phyloP scores from a whole-genome alignment of 2,888 invertebrate species.

The Mythimna albipuncta region DNA sequence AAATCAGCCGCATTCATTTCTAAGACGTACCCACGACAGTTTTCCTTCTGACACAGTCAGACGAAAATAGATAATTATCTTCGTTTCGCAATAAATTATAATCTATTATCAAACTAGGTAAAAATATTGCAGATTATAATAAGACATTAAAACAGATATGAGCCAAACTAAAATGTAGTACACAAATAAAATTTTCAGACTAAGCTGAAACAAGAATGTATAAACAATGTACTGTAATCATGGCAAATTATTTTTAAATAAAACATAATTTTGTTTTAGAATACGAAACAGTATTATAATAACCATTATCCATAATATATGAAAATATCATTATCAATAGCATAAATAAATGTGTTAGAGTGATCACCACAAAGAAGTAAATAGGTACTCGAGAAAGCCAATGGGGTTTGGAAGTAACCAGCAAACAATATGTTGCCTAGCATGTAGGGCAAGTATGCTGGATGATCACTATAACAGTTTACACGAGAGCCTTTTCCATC shows the following conservation, averaged over 20 bases:
- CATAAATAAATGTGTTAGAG: constrained; percentile 69
- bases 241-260: constrained; percentile 76
- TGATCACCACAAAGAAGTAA: constrained; percentile 68
- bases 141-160: constrained; percentile 75
- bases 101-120: constrained; percentile 76
- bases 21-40: constrained; percentile 28
- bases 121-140: constrained; percentile 80
- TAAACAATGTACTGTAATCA: constrained; percentile 70
- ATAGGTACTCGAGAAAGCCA: constrained; percentile 34
- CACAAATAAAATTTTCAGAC: constrained; percentile 73
- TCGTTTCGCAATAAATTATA: constrained; percentile 76
- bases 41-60: constrained; percentile 53
- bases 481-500: constrained; percentile 80
- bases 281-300: constrained; percentile 79
- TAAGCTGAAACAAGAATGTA: constrained; percentile 71
- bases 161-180: constrained; percentile 72
- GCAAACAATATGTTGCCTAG: constrained; percentile 58
- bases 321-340: constrained; percentile 78
- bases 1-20: constrained; percentile 35
- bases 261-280: constrained; percentile 79
- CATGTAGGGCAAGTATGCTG: constrained; percentile 56
- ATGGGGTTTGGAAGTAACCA: constrained; percentile 15
- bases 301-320: constrained; percentile 76
- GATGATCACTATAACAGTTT: constrained; percentile 78
- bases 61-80: constrained; percentile 56